Conservation (phyloP, 2,113 vertebrate genomes). For the Micromys minutus region DNA sequence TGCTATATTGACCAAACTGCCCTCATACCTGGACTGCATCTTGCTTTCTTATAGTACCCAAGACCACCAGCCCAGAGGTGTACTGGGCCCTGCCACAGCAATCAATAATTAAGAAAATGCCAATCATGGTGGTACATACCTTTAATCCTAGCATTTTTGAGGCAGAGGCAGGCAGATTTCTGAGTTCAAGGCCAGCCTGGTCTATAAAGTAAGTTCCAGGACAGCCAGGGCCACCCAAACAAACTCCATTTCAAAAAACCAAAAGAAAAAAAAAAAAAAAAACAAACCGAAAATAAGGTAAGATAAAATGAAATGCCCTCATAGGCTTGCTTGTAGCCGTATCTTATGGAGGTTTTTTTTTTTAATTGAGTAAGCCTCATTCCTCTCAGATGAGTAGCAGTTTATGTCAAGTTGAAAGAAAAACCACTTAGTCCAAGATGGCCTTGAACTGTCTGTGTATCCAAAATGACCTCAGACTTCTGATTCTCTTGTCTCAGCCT, state of each 20-base stretch:
- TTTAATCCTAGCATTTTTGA: not conserved
- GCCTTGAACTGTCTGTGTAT: not conserved
- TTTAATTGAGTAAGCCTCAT: not conserved
- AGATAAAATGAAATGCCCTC: not conserved
- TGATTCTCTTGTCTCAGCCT: not conserved
- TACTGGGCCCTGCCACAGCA: not conserved
- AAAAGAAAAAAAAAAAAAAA: not conserved
- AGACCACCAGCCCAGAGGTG: not conserved
- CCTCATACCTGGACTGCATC: not conserved
- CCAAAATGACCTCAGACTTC: not conserved
- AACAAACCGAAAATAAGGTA: not conserved
- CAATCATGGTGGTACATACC: not conserved
- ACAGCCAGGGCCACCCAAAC: not conserved
- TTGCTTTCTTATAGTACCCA: not conserved
- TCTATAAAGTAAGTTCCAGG: not conserved
- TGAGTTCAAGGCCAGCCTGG: not conserved
- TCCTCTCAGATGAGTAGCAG: not conserved
- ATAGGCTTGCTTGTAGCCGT: not conserved
- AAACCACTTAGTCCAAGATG: not conserved
- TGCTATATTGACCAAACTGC: not conserved
- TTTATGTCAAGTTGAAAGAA: not conserved
- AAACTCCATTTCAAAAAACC: not conserved
- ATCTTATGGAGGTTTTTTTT: not conserved
- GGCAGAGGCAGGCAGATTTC: not conserved
- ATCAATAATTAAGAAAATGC: not conserved